These are phyloP conservation scores for Nicator chloris DNA, from an alignment of 2,113 vertebrate genomes.

Conservation along the genomic window DNA sequence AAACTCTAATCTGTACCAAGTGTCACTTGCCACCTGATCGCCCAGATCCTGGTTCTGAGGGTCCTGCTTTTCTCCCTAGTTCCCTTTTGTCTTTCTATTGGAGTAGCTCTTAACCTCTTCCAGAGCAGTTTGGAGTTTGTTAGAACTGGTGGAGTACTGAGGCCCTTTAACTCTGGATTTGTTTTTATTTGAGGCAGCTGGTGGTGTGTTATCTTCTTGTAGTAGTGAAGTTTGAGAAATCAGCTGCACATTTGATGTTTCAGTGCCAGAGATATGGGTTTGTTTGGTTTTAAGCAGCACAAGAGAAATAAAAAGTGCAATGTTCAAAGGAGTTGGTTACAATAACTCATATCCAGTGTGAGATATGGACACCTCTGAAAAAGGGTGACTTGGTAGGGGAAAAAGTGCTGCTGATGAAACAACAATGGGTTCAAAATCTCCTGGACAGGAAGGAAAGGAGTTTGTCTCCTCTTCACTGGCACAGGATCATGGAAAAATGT, in stretches of 20 bases:
- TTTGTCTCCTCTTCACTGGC: not conserved
- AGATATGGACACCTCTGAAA: not conserved
- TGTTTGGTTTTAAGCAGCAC: not conserved
- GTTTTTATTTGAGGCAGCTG: not conserved
- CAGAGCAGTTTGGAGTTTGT: not conserved
- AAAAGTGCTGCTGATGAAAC: not conserved
- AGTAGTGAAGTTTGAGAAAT: not conserved
- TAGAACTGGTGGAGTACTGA: not conserved
- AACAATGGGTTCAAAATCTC: not conserved
- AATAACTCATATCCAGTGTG: not conserved
- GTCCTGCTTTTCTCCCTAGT: not conserved
- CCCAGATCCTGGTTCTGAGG: not conserved
- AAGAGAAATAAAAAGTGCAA: not conserved
- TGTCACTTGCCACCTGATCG: not conserved
- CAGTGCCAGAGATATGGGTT: not conserved
- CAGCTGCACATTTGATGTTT: not conserved
- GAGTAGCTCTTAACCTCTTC: not conserved
- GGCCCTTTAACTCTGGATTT: not conserved
- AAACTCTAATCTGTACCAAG: not conserved
- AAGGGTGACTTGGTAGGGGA: not conserved
- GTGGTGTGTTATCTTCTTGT: not conserved
- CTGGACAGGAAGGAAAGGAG: not conserved
- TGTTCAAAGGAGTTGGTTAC: not conserved
- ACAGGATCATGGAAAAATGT: fast-evolving
- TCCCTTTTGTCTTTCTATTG: not conserved